A percentile compares a stretch with the other conserved stretches of the same genome.
Conservation (phyloP, 2,113 vertebrate species). For the Paramisgurnus dabryanus region DNA sequence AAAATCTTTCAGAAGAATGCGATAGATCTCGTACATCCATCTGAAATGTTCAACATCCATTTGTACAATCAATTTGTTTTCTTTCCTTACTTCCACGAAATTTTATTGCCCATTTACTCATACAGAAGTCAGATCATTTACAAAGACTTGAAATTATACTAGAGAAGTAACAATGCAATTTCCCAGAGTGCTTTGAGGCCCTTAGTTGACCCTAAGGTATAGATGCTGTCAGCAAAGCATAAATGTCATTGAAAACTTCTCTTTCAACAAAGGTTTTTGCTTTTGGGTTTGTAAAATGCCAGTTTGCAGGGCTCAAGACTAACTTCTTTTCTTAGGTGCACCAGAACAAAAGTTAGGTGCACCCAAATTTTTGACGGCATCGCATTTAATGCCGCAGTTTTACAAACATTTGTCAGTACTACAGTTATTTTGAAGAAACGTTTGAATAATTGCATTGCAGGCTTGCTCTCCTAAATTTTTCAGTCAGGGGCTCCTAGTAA, state of each 20-base stretch:
- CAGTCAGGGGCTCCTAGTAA: too few species aligned
- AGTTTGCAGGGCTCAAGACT: too few species aligned
- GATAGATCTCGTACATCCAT: neutral
- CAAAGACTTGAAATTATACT: neutral
- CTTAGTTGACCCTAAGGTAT: neutral
- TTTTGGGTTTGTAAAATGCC: neutral
- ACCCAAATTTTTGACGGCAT: too few species aligned
- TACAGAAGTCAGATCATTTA: neutral
- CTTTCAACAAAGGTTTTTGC: neutral
- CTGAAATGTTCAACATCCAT: neutral
- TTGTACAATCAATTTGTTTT: neutral
- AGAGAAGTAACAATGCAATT: neutral
- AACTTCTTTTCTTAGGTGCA: too few species aligned
- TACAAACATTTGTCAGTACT: too few species aligned
- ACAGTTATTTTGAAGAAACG: too few species aligned
- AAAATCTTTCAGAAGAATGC: neutral
- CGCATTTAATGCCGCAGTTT: too few species aligned
- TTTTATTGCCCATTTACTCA: neutral
- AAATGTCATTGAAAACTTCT: neutral
- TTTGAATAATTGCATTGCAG: too few species aligned
- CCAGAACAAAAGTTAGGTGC: too few species aligned
- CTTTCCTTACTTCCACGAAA: neutral
- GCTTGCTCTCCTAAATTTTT: too few species aligned
- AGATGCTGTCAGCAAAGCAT: constrained; percentile 9
- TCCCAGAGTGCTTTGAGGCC: neutral